Evolutionary conservation across 2,113 vertebrate genomes (phyloP), one percentile per base, ranked within the genome.

Genomic region (Pelodiscus sinensis): DNA sequence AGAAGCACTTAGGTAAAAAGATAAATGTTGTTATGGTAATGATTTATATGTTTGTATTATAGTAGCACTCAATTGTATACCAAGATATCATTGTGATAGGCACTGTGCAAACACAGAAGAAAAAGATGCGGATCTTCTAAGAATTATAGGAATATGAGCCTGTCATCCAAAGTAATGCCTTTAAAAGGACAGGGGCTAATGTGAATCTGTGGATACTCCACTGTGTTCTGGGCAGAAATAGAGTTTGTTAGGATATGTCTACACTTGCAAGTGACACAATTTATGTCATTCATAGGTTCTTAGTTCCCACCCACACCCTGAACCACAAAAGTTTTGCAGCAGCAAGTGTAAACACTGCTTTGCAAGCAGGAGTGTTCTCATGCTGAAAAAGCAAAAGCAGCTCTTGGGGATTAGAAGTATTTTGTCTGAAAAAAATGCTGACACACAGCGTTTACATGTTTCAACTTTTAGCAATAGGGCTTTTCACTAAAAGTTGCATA

Each of bases 211-310:
- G 29, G 31, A 31, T 10, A 31, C 9, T 65, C 13, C 24, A 7
- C 4, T 7, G 4, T 8, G 9, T 3, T 77, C 5, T 6, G 8
- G 31, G 2, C 10, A 0, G 0, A 0, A 3, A 14, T 3, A 22
- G 19, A 68, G 62, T 38, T 1, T 3, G 9, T 27, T 0, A 0
- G 52, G 52, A 10, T 54, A 54, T 54, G 52, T 54, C 52, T 54
- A 54, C 52, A 54, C 52, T 54, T 54, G 52, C 52, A 54, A 54
- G 10, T 54, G 52, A 54, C 52, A 54, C 10, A 54, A 54, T 14
- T 54, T 54, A 12, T 54, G 10, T 54, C 52, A 54, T 54, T 54
- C 52, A 54, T 14, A 54, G 14, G 52, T 54, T 5, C 52, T 54
- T 54, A 54, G 14, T 54, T 54, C 52, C 14, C 52, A 10, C 14